Conservation (phyloP, 1,140 invertebrate species). For the Pseudomyrmex cubaensis region DNA sequence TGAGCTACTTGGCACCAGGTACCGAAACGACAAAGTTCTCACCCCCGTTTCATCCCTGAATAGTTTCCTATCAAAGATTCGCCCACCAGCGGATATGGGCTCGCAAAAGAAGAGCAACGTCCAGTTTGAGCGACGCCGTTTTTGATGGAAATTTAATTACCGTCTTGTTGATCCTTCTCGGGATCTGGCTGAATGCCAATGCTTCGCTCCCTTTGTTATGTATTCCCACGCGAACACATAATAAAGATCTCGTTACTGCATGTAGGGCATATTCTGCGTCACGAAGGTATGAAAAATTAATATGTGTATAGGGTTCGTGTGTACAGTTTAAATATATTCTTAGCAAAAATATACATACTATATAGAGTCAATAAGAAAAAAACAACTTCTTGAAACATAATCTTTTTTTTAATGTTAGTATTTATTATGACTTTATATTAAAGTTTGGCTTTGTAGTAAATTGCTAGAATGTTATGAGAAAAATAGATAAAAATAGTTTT, state of each 20-base stretch:
- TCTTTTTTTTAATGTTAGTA: too few relatives aligned
- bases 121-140: constrained; percentile 7
- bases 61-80: constrained; percentile 11
- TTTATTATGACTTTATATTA: too few relatives aligned
- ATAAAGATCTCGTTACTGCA: background rate
- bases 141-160: constrained; percentile 46
- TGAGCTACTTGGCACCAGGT: constrained; percentile 28
- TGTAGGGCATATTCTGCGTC: background rate
- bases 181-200: constrained; percentile 21
- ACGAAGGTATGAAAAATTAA: background rate
- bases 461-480: too few relatives aligned
- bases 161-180: constrained; percentile 4
- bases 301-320: background rate
- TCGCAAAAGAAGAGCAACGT: background rate
- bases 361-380: background rate
- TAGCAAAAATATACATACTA: background rate
- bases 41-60: background rate
- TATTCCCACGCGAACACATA: background rate
- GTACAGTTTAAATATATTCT: background rate
- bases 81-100: background rate
- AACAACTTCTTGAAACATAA: too few relatives aligned
- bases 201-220: constrained; percentile 8
- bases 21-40: constrained; percentile 26
- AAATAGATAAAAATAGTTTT: too few relatives aligned
- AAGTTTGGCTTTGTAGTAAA: too few relatives aligned